Evolutionary conservation across 2,888 invertebrate species (phyloP).

Genomic region (Andrena hattorfiana): DNA sequence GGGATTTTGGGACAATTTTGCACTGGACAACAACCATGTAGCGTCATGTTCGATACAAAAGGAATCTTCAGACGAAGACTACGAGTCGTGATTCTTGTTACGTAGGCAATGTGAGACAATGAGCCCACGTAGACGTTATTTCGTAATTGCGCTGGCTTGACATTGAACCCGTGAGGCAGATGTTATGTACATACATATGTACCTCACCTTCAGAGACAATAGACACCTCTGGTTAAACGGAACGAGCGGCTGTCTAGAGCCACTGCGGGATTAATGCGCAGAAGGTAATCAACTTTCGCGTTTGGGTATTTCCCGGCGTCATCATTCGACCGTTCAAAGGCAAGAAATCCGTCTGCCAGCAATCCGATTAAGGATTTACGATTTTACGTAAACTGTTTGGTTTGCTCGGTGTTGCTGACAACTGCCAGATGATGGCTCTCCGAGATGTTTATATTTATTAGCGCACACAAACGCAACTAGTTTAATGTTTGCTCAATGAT

Average conservation of each 20-base stretch:
- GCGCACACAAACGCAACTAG: too few species aligned
- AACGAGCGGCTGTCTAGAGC: slow-evolving; percentile 46
- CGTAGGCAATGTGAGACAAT: slow-evolving; percentile 19
- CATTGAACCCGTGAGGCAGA: slow-evolving; percentile 47
- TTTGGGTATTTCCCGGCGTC: slow-evolving; percentile 74
- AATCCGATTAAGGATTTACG: slow-evolving; percentile 28
- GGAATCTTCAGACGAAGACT: neutral
- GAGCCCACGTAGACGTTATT: neutral
- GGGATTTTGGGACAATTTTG: neutral
- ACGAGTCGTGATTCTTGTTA: slow-evolving; percentile 5
- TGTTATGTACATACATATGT: neutral
- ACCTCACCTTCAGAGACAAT: slow-evolving; percentile 53
- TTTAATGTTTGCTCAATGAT: too few species aligned
- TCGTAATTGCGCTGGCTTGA: slow-evolving; percentile 41
- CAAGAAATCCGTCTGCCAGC: slow-evolving; percentile 45
- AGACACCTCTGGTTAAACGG: slow-evolving; percentile 21
- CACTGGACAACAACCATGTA: too few species aligned
- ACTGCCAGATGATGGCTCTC: neutral
- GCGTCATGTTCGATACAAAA: neutral
- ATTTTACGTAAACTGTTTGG: slow-evolving; percentile 37
- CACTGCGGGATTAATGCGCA: slow-evolving; percentile 59
- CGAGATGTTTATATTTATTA: neutral
- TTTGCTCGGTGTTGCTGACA: neutral
- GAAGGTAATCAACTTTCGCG: slow-evolving; percentile 75
- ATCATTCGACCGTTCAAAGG: slow-evolving; percentile 45